These are phyloP conservation scores for Nycteola revayana DNA, from an alignment of 2,888 invertebrate genomes.

Conservation along the genomic window DNA sequence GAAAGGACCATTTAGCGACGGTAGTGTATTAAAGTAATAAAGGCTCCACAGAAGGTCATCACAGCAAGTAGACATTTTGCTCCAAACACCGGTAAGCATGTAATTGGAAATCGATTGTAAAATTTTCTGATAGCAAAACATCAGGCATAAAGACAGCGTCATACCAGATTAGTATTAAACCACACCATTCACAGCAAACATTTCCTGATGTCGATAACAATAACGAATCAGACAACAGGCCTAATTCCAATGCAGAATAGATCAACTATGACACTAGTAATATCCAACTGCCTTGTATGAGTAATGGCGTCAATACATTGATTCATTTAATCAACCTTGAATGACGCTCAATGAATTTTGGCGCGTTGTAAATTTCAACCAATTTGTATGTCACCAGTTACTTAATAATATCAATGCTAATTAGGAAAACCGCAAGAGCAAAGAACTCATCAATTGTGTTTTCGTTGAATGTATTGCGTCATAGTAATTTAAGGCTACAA, in stretches of 20 bases:
- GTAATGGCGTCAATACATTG: conserved; percentile 9
- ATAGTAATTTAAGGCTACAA: no score
- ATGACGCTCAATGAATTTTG: conserved; percentile 42
- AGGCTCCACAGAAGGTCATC: no score
- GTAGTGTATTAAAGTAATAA: no score
- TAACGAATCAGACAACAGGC: conserved; percentile 11
- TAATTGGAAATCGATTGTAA: no score
- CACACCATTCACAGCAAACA: no score
- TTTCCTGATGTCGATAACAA: not conserved
- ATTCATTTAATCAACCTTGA: conserved; percentile 34
- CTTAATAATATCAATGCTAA: conserved; percentile 47
- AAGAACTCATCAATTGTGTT: conserved; percentile 34
- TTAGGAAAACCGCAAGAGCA: conserved; percentile 39
- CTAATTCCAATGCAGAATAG: conserved; percentile 23
- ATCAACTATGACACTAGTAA: conserved; percentile 9
- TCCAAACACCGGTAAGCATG: no score
- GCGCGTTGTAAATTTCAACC: conserved; percentile 55
- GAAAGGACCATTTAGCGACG: no score
- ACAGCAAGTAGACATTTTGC: no score
- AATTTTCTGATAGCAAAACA: no score
- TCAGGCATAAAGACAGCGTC: no score
- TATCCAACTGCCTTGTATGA: conserved; percentile 23
- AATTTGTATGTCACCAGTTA: conserved; percentile 31
- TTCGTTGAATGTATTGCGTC: no score
- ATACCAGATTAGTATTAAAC: no score